Conservation (phyloP, 2,797 vertebrate genomes). For the Mus minutoides region DNA sequence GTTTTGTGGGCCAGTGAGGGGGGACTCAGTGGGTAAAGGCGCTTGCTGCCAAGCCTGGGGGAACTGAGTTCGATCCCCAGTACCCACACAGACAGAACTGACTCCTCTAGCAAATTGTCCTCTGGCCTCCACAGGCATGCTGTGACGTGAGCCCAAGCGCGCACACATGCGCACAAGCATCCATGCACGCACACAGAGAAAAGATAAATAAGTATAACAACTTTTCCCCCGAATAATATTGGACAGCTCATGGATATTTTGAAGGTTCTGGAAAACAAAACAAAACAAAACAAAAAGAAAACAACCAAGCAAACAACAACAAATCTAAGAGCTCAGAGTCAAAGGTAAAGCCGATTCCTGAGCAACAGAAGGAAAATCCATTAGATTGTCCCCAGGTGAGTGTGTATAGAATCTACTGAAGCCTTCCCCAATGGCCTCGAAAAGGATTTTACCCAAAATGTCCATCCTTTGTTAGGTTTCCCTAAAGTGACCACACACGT, state of each 20-base stretch:
- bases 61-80: background rate
- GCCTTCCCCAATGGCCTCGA: background rate
- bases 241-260: background rate
- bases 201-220: background rate
- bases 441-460: background rate
- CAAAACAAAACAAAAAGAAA: background rate
- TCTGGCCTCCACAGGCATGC: background rate
- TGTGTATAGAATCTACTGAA: background rate
- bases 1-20: background rate
- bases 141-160: background rate
- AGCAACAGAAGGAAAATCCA: background rate
- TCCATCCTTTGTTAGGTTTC: background rate
- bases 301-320: background rate
- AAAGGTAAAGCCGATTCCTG: background rate
- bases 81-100: background rate
- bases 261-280: background rate
- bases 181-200: background rate
- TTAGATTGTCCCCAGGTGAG: background rate
- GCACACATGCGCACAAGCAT: background rate
- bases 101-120: background rate
- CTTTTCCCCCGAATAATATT: background rate
- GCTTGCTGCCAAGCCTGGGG: background rate
- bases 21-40: background rate
- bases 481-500: background rate
- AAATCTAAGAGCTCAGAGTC: background rate